Base-by-base conservation (phyloP, 2,888 invertebrate genomes). In the Horisme vitalbata region DNA sequence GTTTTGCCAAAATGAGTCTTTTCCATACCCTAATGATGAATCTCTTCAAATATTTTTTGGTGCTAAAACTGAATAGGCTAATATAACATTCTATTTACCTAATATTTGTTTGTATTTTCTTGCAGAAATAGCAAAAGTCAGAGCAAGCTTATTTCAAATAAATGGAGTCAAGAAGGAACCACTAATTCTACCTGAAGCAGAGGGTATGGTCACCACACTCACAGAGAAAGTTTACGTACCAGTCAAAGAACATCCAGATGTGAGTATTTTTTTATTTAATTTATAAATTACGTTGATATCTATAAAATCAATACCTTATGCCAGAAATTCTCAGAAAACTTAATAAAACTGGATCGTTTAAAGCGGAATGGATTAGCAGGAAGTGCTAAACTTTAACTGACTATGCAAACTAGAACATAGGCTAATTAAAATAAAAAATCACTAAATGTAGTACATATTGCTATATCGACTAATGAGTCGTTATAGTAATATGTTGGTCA, bases 181-280 rank as follows among this genome's bases (percentile, higher is more conserved):
- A 46, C 92, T 98, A 66, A 91, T 95, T 67, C 91, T 98, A 80
- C 98, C 98, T 78, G 97, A 98, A 75, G 93, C 96, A 54, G 95
- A 96, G 70, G 98, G 98, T 61, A 93, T 95, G 75, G 93, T 96
- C 76, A 95, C 96, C 69, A 96, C 97, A 76, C 93, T 97, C 79
- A 97, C 98, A 91, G 99, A 99, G 92, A 99, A 99, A 94, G 97
- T 99, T 76, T 99, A 98, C 91, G 99, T 99, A 82, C 99, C 99
- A 82, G 98, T 98, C 73, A 99, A 99, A 93, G 99, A 99, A 90
- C 97, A 99, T 91, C 99, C 99, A 92, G 99, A 99, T 91, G 99
- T 99, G 92, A 97, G 98, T 96, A 71, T 41, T 50, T 49, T 36
- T 18, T 15, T 15, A 4, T 15, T 15, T 33, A 33, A 32, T 12